A percentile compares a stretch with the other conserved stretches of the same genome.
phyloP scores from a whole-genome alignment of 1,140 invertebrate species.

The Frieseomelitta varia region DNA sequence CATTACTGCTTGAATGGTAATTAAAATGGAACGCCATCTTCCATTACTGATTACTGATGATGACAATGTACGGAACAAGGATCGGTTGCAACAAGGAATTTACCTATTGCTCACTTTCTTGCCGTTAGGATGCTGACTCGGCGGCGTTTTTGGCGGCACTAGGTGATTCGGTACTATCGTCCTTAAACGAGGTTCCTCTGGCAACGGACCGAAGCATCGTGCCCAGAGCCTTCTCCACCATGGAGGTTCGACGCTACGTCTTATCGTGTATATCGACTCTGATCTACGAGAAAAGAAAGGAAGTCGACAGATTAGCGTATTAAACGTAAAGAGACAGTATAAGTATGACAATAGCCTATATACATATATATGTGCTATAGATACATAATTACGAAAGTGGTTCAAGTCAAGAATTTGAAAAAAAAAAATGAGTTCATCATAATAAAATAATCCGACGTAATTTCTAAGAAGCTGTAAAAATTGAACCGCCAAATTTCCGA shows the following conservation, averaged over 20 bases:
- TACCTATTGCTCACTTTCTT: slow-evolving; percentile 88
- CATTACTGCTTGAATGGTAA: no score
- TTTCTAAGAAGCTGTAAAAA: no score
- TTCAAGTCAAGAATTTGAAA: no score
- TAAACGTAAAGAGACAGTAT: no score
- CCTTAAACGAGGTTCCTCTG: slow-evolving; percentile 87
- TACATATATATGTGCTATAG: no score
- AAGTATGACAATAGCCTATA: no score
- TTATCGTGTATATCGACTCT: slow-evolving; percentile 93
- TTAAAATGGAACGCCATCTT: background rate
- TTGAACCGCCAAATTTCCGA: no score
- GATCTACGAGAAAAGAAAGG: slow-evolving; percentile 81
- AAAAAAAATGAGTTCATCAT: no score
- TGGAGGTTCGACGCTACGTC: slow-evolving; percentile 86
- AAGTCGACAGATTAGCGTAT: background rate
- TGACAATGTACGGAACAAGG: background rate
- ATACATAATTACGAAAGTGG: no score
- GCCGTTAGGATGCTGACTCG: slow-evolving; percentile 92
- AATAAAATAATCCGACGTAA: no score
- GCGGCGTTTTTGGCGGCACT: slow-evolving; percentile 89
- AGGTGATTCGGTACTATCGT: slow-evolving; percentile 92
- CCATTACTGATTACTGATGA: background rate
- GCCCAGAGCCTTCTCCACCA: slow-evolving; percentile 86
- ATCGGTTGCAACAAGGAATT: background rate
- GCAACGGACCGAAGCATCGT: slow-evolving; percentile 83